phyloP scores from a whole-genome alignment of 2,888 invertebrate genomes.

The Resseliella maxima region DNA sequence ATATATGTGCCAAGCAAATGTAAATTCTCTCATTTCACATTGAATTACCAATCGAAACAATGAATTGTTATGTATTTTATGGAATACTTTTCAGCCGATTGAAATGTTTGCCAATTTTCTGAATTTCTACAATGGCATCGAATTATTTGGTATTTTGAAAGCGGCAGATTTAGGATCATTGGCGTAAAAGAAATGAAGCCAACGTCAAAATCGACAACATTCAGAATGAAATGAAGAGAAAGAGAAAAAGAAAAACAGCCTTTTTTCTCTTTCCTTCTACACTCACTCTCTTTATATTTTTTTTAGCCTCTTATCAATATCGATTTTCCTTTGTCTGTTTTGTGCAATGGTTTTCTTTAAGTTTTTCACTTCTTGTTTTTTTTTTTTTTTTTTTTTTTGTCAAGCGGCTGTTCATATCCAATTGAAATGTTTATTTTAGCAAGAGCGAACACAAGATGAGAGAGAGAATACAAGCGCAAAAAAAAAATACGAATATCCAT shows the following conservation, averaged over 20 bases:
- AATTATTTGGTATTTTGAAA: neutral
- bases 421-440: constrained; percentile 54
- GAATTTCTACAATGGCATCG: neutral
- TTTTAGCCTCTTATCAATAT: constrained; percentile 1
- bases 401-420: constrained; percentile 46
- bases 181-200: neutral
- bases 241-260: neutral
- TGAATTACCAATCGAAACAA: constrained; percentile 5
- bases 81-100: constrained; percentile 42
- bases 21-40: constrained; percentile 15
- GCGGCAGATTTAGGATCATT: neutral
- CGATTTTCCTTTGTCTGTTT: constrained; percentile 22
- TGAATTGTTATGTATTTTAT: constrained; percentile 51
- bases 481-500: neutral
- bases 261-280: no score
- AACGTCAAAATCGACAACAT: neutral
- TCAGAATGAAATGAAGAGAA: neutral
- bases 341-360: neutral
- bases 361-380: neutral
- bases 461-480: neutral
- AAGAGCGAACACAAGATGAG: neutral
- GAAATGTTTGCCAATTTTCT: neutral
- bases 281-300: no score
- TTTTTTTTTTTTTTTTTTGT: neutral
- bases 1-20: neutral